phyloP scores from a whole-genome alignment of 2,888 invertebrate species.

The Parthenolecanium corni region DNA sequence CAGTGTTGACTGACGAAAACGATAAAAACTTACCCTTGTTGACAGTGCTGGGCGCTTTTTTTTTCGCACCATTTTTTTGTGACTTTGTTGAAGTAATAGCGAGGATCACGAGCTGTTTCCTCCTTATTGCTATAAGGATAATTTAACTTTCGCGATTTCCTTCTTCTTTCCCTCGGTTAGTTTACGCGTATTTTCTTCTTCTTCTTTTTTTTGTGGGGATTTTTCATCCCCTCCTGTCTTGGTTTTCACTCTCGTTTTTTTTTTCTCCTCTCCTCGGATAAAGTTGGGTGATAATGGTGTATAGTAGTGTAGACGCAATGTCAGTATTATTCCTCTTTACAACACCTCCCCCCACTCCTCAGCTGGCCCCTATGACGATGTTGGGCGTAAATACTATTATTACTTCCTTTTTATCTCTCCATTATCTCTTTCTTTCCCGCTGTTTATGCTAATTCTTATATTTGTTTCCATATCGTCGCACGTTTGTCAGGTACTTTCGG shows the following conservation, averaged over 20 bases:
- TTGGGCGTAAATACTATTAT: slow-evolving; percentile 23
- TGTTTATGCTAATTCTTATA: slow-evolving; percentile 27
- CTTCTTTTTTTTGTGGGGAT: not conserved
- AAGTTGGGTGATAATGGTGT: slow-evolving; percentile 21
- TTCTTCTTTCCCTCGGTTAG: not conserved
- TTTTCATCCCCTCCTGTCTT: not conserved
- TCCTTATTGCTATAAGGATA: slow-evolving; percentile 21
- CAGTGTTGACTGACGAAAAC: too few species aligned
- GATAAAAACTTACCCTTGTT: too few species aligned
- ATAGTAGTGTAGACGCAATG: slow-evolving; percentile 17
- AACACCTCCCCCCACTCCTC: not conserved
- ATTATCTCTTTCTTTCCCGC: slow-evolving; percentile 25
- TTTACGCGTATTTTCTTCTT: not conserved
- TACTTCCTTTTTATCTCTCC: slow-evolving; percentile 28
- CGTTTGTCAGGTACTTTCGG: slow-evolving; percentile 20
- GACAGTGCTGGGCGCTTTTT: too few species aligned
- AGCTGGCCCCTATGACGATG: too few species aligned
- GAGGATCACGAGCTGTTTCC: slow-evolving; percentile 15
- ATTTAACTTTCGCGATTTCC: slow-evolving; percentile 11
- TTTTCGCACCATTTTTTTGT: too few species aligned
- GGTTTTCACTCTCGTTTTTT: slow-evolving; percentile 4
- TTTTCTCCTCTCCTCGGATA: not conserved
- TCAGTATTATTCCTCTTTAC: slow-evolving; percentile 11
- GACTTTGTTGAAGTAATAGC: not conserved
- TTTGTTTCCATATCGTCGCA: slow-evolving; percentile 23